Evolutionary conservation across 2,888 invertebrate species (phyloP), one percentile per base, ranked within the genome.

Genomic region (Drosophila crucigera): DNA sequence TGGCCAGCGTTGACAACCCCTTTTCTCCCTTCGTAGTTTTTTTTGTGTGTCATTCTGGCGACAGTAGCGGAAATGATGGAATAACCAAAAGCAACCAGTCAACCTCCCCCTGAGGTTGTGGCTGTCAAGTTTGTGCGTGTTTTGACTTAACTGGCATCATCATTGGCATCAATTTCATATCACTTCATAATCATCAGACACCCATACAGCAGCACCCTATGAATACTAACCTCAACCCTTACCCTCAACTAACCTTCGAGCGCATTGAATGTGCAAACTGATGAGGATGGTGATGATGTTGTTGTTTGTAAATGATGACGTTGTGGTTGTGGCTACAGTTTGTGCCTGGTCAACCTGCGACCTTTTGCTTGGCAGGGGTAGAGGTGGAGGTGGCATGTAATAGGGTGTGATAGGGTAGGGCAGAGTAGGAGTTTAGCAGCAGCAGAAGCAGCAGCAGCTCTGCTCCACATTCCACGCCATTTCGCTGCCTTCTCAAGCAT

Each of bases 141-240:
- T 84, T 73, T 77, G 76, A 84, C 86, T 90, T 83, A 83, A 84
- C 87, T 87, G 71, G 74, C 82, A 76, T 68, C 85, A 88, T 88
- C 85, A 82, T 84, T 87, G 91, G 84, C 87, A 89, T 86, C 90
- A 86, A 89, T 89, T 87, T 90, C 87, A 76, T 87, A 90, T 90
- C 84, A 83, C 78, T 83, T 84, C 74, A 89, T 82, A 89, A 89
- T 80, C 88, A 90, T 85, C 87, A 78, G 71, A 69, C 89, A 83
- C 87, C 90, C 83, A 86, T 78, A 81, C 59, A 59, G 47, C 33
- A 66, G 68, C n/a, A 19, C 52, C 25, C 64, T 31, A 53, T 53
- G 41, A 41, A 31, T 22, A 31, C 35, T n/a, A 28, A 16, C 39
- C 52, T 25, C 41, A 53, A 35, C 30, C 14, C 43, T 31, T 25